Evolutionary conservation across 2,113 vertebrate species (phyloP).

Genomic region (Haemorhous mexicanus): DNA sequence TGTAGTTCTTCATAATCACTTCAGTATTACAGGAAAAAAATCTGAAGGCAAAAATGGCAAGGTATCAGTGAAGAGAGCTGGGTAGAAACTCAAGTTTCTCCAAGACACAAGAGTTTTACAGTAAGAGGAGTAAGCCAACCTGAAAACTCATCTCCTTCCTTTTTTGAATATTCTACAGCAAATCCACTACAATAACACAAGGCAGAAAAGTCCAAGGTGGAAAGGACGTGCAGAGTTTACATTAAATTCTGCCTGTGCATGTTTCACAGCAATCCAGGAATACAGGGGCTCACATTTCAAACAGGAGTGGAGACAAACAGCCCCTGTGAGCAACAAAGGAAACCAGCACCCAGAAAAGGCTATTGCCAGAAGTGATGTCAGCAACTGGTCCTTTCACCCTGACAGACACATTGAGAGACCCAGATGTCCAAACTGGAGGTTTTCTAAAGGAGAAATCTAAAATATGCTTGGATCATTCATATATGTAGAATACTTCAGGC

Average conservation of each 20-base stretch:
- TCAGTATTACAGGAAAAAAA: not conserved
- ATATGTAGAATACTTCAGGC: conserved; percentile 35
- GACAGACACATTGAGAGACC: not conserved
- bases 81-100: not conserved
- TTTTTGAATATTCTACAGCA: not conserved
- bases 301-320: not conserved
- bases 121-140: not conserved
- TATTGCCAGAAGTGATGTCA: not conserved
- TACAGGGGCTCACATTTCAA: not conserved
- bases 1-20: not conserved
- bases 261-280: not conserved
- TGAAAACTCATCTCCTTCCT: not conserved
- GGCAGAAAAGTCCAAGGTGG: not conserved
- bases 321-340: not conserved
- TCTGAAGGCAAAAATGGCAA: not conserved
- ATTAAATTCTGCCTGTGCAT: not conserved
- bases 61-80: not conserved
- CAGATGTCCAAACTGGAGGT: not conserved
- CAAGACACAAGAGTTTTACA: not conserved
- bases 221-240: not conserved
- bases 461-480: conserved; percentile 19
- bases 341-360: not conserved
- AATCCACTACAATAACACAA: not conserved
- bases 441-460: conserved; percentile 17
- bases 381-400: not conserved